Conservation (phyloP, 1,140 invertebrate genomes). For the Brachionus manjavacas region DNA sequence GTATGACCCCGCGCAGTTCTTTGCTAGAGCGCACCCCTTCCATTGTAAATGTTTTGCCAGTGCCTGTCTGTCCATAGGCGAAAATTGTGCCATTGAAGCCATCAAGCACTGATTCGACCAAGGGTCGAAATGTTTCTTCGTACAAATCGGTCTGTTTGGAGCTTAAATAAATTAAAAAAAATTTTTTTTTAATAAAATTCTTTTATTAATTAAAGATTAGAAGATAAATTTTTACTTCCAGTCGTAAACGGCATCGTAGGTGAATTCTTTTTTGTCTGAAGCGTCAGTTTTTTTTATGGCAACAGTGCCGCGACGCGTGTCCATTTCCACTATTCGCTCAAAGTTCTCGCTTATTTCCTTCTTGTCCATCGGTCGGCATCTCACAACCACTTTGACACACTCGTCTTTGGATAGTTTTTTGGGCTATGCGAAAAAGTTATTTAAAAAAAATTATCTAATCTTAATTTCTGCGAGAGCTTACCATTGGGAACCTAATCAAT, state of each 20-base stretch:
- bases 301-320: background rate
- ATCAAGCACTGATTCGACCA: conserved; percentile 63
- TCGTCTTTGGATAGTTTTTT: conserved; percentile 57
- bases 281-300: conserved; percentile 54
- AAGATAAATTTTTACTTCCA: conserved; percentile 62
- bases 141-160: conserved; percentile 21
- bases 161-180: conserved; percentile 51
- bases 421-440: background rate
- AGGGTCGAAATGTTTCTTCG: conserved; percentile 47
- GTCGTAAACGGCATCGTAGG: conserved; percentile 70
- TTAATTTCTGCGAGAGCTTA: background rate
- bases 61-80: conserved; percentile 62
- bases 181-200: conserved; percentile 66
- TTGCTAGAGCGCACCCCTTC: conserved; percentile 61
- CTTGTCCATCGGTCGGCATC: conserved; percentile 83
- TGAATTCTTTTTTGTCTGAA: conserved; percentile 68
- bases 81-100: conserved; percentile 64
- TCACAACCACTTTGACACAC: conserved; percentile 81
- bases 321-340: conserved; percentile 51
- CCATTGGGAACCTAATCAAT: background rate
- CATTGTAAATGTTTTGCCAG: conserved; percentile 62
- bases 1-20: conserved; percentile 73
- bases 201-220: conserved; percentile 63
- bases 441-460: background rate
- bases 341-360: conserved; percentile 70